phyloP scores from a whole-genome alignment of 2,888 invertebrate species.

The Lamellibrachia columna region DNA sequence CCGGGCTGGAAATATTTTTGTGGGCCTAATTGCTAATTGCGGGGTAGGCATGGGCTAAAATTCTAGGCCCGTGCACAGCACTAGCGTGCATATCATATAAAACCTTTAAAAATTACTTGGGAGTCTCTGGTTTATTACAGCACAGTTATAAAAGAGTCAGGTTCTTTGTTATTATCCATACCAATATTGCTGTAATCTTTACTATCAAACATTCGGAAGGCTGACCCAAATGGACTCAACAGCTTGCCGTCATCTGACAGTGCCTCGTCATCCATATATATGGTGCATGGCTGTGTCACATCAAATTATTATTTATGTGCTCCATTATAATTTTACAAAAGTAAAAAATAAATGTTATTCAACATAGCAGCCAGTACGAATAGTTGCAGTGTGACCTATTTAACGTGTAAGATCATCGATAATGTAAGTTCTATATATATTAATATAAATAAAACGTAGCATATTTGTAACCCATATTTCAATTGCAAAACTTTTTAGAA shows the following conservation, averaged over 20 bases:
- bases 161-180: no score
- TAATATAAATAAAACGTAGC: background rate
- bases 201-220: conserved; percentile 94
- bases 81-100: no score
- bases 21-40: no score
- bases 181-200: conserved; percentile 93
- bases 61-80: no score
- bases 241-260: conserved; percentile 68
- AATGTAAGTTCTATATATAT: background rate
- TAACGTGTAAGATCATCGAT: background rate
- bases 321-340: conserved; percentile 16
- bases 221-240: conserved; percentile 80
- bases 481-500: background rate
- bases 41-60: no score
- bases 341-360: background rate
- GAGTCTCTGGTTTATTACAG: no score
- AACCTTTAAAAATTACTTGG: no score
- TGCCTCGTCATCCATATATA: conserved; percentile 69
- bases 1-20: no score
- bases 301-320: background rate
- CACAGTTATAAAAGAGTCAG: no score
- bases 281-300: conserved; percentile 53
- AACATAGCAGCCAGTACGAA: background rate
- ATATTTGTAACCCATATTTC: background rate
- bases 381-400: background rate